Percentiles rank a stretch among this genome's conserved stretches.
Evolutionary conservation across 1,140 invertebrate genomes (phyloP).

Genomic region (Lysiphlebus fabarum): DNA sequence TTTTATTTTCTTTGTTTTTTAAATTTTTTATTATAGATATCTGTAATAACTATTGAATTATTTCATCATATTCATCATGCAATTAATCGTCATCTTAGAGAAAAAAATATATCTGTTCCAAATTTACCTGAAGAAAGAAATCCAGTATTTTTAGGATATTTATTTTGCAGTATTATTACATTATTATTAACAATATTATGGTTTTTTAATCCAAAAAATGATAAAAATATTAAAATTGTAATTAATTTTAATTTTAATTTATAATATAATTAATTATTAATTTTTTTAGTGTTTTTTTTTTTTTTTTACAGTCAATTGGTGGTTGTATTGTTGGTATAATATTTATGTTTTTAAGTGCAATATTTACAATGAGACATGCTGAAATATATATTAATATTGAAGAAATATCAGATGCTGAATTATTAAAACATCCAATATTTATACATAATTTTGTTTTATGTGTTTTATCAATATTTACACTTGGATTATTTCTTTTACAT

Average conservation of each 20-base stretch:
- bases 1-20: background rate
- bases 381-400: constrained; percentile 43
- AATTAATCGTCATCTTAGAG: constrained; percentile 26
- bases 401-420: constrained; percentile 39
- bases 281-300: constrained; percentile 21
- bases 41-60: constrained; percentile 27
- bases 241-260: constrained; percentile 9
- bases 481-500: constrained; percentile 43
- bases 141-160: constrained; percentile 42
- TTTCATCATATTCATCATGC: constrained; percentile 44
- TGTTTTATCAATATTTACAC: constrained; percentile 43
- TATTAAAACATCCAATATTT: constrained; percentile 45
- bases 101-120: constrained; percentile 32
- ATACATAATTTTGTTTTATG: constrained; percentile 48
- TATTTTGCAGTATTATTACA: constrained; percentile 40
- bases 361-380: constrained; percentile 45
- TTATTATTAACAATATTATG: constrained; percentile 34
- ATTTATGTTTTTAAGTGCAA: constrained; percentile 37
- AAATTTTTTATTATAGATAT: constrained; percentile 25
- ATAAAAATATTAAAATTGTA: constrained; percentile 23
- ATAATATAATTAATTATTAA: constrained; percentile 10
- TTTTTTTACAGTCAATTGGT: constrained; percentile 32
- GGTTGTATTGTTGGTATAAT: constrained; percentile 32
- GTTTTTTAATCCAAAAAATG: constrained; percentile 29
- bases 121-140: constrained; percentile 42